A percentile compares a stretch with the other conserved stretches of the same genome.
Conservation (phyloP, 1,140 invertebrate genomes). For the Drosophila auraria region DNA sequence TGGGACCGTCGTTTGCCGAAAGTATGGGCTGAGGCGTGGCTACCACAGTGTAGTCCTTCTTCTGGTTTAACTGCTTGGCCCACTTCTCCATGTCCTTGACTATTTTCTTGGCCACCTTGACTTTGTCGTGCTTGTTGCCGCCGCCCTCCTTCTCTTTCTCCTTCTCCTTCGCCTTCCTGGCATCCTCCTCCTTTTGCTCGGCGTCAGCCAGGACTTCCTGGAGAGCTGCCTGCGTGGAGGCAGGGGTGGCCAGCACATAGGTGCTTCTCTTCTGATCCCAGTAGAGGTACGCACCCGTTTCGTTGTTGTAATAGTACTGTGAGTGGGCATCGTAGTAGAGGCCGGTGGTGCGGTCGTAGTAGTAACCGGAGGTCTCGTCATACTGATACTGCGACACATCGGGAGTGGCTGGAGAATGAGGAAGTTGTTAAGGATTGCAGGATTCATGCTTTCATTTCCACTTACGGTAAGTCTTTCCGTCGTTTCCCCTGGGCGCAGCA, state of each 20-base stretch:
- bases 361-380: constrained; percentile 98
- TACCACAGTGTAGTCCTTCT: constrained; percentile 91
- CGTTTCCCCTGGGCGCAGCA: constrained; percentile 86
- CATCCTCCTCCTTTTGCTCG: constrained; percentile 69
- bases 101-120: constrained; percentile 99
- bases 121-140: constrained; percentile 90
- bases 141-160: constrained; percentile 71
- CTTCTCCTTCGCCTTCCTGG: constrained; percentile 86
- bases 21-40: constrained; percentile 72
- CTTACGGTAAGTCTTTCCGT: constrained; percentile 89
- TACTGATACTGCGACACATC: constrained; percentile 97
- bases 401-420: constrained; percentile 88
- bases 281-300: constrained; percentile 96
- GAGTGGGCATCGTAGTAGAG: constrained; percentile 98
- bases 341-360: constrained; percentile 96
- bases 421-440: neutral
- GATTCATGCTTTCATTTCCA: constrained; percentile 21
- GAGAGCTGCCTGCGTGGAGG: constrained; percentile 85
- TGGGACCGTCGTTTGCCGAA: constrained; percentile 53
- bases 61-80: constrained; percentile 98
- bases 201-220: constrained; percentile 60
- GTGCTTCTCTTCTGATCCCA: constrained; percentile 95
- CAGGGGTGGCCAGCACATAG: constrained; percentile 91
- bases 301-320: constrained; percentile 96
- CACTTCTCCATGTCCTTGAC: constrained; percentile 98